Conservation (phyloP, 2,888 invertebrate genomes). For the Hydraecia micacea region DNA sequence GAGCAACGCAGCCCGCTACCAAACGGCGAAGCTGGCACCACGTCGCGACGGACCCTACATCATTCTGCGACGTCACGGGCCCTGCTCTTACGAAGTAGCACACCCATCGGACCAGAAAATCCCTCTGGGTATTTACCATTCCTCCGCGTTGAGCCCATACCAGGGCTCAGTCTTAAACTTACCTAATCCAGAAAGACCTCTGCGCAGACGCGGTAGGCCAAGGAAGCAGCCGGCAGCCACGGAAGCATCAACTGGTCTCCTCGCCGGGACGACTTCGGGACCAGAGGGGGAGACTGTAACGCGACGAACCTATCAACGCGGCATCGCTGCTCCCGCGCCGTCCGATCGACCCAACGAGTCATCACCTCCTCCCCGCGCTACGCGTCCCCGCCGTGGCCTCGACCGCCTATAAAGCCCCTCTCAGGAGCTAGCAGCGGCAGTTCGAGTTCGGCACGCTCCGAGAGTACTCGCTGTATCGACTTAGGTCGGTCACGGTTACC, state of each 20-base stretch:
- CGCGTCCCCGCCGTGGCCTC: too few species aligned
- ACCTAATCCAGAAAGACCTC: conserved; percentile 42
- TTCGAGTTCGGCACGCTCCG: too few species aligned
- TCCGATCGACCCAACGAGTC: too few species aligned
- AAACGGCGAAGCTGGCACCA: not conserved
- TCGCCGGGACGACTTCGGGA: conserved; percentile 1
- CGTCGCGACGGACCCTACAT: conserved; percentile 22
- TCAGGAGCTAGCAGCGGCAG: too few species aligned
- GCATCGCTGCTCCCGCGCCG: not conserved
- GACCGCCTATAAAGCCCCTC: too few species aligned
- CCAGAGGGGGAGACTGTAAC: conserved; percentile 9
- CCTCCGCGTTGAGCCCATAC: too few species aligned
- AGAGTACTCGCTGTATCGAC: too few species aligned
- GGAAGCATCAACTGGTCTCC: conserved; percentile 1
- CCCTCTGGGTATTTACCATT: too few species aligned
- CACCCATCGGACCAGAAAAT: too few species aligned
- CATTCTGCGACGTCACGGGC: conserved; percentile 13
- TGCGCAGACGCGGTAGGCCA: conserved; percentile 46
- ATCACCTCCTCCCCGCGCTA: too few species aligned
- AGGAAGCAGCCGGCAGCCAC: not conserved
- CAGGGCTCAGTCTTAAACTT: not conserved
- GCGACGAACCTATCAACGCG: not conserved
- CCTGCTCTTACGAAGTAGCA: conserved; percentile 17
- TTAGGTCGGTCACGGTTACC: too few species aligned
- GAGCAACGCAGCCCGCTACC: conserved; percentile 17